phyloP scores from a whole-genome alignment of 2,888 invertebrate genomes.

The Lymantria dispar region DNA sequence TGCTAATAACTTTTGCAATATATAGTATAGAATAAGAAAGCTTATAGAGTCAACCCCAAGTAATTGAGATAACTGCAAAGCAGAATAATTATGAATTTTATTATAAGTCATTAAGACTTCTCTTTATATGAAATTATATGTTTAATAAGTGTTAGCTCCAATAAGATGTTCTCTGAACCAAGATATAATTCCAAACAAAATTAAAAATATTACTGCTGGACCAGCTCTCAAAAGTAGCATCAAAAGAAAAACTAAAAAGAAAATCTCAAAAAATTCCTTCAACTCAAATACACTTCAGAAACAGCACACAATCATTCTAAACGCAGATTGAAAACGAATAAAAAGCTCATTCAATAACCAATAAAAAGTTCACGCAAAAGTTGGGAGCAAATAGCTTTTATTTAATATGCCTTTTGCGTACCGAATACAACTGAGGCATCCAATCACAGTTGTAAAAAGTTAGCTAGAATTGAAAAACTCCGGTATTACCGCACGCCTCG shows the following conservation, averaged over 20 bases:
- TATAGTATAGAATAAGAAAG: too few species aligned
- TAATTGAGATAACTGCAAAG: too few species aligned
- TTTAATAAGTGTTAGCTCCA: too few species aligned
- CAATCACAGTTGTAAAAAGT: conserved; percentile 52
- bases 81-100: too few species aligned
- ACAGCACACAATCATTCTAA: conserved; percentile 32
- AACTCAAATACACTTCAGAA: not conserved
- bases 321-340: conserved; percentile 47
- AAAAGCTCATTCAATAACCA: conserved; percentile 46
- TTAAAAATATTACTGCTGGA: too few species aligned
- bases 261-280: not conserved
- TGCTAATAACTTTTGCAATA: too few species aligned
- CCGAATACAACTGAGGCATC: conserved; percentile 22
- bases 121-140: too few species aligned
- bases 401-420: conserved; percentile 58
- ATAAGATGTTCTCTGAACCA: too few species aligned
- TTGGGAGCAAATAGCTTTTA: conserved; percentile 37
- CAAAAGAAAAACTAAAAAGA: not conserved
- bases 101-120: too few species aligned
- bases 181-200: too few species aligned
- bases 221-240: too few species aligned
- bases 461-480: conserved; percentile 27
- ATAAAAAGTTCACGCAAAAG: conserved; percentile 37
- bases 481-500: not conserved
- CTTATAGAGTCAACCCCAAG: too few species aligned